These are phyloP conservation scores for Psittacula cyanocephala DNA, from an alignment of 2,113 vertebrate species.

Conservation along the genomic window DNA sequence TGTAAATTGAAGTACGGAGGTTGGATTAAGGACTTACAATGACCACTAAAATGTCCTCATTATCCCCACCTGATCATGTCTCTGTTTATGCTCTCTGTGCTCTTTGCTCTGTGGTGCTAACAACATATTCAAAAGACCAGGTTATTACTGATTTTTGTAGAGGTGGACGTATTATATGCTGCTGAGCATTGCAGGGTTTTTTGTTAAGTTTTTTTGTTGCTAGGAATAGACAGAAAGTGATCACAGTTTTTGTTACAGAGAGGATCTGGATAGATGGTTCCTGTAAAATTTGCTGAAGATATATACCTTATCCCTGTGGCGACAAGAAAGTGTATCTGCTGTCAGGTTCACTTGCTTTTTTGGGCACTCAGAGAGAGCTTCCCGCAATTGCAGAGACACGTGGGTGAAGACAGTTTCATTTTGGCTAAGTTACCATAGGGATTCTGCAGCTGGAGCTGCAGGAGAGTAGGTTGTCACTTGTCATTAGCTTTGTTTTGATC, in stretches of 20 bases:
- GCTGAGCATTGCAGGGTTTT: not conserved
- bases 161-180: not conserved
- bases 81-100: not conserved
- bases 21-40: not conserved
- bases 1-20: not conserved
- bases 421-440: constrained; percentile 39
- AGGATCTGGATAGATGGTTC: not conserved
- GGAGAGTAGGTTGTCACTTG: constrained; percentile 38
- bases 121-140: not conserved
- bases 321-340: constrained; percentile 6
- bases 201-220: not conserved
- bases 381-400: not conserved
- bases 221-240: not conserved
- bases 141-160: not conserved
- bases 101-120: not conserved
- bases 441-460: constrained; percentile 42
- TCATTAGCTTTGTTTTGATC: constrained; percentile 33
- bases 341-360: constrained; percentile 1
- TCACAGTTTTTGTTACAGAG: not conserved
- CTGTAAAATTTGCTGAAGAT: not conserved
- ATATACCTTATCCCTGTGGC: not conserved
- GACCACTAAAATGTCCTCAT: not conserved
- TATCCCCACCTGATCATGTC: not conserved
- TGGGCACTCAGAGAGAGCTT: not conserved
- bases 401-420: constrained; percentile 37